Evolutionary conservation across 1,140 invertebrate species (phyloP).

Genomic region (Chrysopa pallens): DNA sequence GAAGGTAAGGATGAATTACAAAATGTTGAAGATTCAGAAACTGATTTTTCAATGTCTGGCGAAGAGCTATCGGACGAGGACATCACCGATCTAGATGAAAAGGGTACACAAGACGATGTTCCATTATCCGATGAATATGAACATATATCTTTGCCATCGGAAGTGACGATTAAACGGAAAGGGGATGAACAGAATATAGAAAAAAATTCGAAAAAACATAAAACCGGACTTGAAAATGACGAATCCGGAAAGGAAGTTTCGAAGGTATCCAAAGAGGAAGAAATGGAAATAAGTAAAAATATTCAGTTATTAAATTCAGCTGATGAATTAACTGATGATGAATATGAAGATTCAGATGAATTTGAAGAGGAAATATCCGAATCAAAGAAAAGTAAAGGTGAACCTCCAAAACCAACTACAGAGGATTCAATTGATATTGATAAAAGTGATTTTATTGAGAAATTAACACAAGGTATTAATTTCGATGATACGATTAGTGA

Average conservation of each 20-base stretch:
- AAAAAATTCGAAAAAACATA: background rate
- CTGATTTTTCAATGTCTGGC: background rate
- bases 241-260: background rate
- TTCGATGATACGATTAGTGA: background rate
- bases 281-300: background rate
- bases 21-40: background rate
- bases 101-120: background rate
- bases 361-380: background rate
- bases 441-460: constrained; percentile 2
- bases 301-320: background rate
- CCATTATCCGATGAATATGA: background rate
- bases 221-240: background rate
- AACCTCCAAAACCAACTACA: background rate
- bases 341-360: background rate
- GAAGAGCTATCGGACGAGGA: background rate
- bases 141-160: background rate
- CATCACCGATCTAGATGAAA: background rate
- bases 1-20: background rate
- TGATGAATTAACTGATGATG: constrained; percentile 1
- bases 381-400: background rate
- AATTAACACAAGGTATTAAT: background rate
- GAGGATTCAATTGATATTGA: background rate
- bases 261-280: background rate
- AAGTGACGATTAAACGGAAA: background rate
- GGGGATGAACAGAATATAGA: background rate